phyloP scores from a whole-genome alignment of 2,797 vertebrate species.

The Serranus cabrilla region DNA sequence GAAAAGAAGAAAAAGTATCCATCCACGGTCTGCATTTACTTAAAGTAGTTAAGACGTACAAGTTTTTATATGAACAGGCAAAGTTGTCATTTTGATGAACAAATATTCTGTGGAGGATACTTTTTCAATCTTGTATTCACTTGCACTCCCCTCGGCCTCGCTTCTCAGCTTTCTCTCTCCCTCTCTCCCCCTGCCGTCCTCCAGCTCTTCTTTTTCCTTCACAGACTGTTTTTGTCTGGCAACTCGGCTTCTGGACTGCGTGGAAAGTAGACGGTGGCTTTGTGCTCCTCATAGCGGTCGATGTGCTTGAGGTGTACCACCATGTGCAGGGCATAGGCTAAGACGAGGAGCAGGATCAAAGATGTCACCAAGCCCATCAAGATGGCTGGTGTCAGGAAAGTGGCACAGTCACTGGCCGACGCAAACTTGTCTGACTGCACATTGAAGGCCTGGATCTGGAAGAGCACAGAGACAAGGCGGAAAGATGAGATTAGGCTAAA shows the following conservation, averaged over 20 bases:
- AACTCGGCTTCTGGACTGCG: constrained; percentile 86
- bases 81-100: constrained; percentile 76
- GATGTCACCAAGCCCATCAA: constrained; percentile 93
- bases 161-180: constrained; percentile 63
- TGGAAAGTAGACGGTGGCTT: constrained; percentile 90
- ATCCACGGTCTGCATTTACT: constrained; percentile 74
- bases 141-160: constrained; percentile 60
- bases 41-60: constrained; percentile 74
- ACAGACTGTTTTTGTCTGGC: constrained; percentile 89
- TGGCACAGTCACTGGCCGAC: constrained; percentile 91
- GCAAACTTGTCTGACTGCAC: constrained; percentile 90
- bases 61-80: constrained; percentile 80
- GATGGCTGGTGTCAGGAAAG: constrained; percentile 92
- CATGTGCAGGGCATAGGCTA: constrained; percentile 95
- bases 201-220: constrained; percentile 68
- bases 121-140: constrained; percentile 74
- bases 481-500: constrained; percentile 65
- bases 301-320: constrained; percentile 94
- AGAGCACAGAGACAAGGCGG: constrained; percentile 36
- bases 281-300: constrained; percentile 92
- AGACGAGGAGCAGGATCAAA: constrained; percentile 91
- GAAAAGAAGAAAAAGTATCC: constrained; percentile 83
- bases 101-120: constrained; percentile 76
- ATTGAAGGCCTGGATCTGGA: constrained; percentile 95
- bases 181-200: constrained; percentile 51